Evolutionary conservation across 2,888 invertebrate genomes (phyloP).

Genomic region (Pristionchus japonicus): DNA sequence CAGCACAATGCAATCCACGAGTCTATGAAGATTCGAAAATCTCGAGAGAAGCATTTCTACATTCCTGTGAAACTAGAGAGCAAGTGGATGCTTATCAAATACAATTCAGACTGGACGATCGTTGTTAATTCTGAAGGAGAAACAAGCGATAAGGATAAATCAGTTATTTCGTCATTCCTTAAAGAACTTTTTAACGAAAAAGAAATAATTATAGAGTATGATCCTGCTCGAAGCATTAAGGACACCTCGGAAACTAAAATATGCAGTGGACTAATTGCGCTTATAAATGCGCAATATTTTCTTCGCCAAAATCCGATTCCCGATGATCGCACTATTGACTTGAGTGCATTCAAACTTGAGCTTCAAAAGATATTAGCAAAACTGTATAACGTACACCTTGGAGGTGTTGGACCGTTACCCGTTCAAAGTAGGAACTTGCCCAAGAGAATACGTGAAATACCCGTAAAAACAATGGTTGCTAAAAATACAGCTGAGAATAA

Average conservation of each 20-base stretch:
- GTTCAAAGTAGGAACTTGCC: neutral
- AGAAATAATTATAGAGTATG: neutral
- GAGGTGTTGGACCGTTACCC: neutral
- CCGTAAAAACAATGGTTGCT: neutral
- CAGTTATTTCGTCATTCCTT: neutral
- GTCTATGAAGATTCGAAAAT: neutral
- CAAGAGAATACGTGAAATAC: neutral
- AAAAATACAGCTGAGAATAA: neutral
- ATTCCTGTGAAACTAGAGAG: neutral
- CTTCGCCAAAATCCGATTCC: neutral
- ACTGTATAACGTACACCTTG: neutral
- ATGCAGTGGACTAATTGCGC: neutral
- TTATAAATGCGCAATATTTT: neutral
- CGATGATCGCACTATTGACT: neutral
- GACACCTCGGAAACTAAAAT: neutral
- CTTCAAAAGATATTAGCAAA: neutral
- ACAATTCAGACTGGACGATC: neutral
- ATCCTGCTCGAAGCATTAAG: neutral
- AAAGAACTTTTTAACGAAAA: neutral
- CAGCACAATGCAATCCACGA: neutral
- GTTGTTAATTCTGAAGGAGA: neutral
- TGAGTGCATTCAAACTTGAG: neutral
- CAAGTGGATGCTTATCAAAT: neutral
- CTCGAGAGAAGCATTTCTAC: neutral
- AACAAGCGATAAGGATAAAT: neutral